Percentiles rank a stretch among this genome's conserved stretches.
phyloP scores from a whole-genome alignment of 2,888 invertebrate species.

The Lepidocyrtoides sp. region DNA sequence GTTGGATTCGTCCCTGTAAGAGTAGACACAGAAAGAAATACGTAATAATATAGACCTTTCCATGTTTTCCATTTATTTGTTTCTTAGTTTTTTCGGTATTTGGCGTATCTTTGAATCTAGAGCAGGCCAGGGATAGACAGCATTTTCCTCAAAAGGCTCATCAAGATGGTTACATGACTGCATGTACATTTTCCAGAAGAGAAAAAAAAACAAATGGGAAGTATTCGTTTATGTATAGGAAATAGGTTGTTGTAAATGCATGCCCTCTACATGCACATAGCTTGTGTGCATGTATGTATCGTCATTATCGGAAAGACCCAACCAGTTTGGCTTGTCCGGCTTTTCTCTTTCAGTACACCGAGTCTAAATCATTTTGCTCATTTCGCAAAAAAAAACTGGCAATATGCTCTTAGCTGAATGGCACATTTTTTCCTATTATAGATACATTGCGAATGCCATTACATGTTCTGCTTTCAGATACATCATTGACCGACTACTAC shows the following conservation, averaged over 20 bases:
- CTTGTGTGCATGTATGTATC: background rate
- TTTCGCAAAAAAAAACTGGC: conserved; percentile 42
- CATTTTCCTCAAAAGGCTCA: conserved; percentile 56
- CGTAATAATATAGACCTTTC: background rate
- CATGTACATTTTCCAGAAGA: background rate
- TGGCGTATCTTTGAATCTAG: conserved; percentile 55
- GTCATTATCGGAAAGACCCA: background rate
- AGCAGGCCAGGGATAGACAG: conserved; percentile 39
- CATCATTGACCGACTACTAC: no score
- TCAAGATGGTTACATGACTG: conserved; percentile 11
- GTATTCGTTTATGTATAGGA: no score
- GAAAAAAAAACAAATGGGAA: background rate
- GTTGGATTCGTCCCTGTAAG: conserved; percentile 36
- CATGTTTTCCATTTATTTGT: conserved; percentile 19
- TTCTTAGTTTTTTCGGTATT: conserved; percentile 1
- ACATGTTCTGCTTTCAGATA: no score
- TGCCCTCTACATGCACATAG: background rate
- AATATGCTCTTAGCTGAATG: conserved; percentile 27
- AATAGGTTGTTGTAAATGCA: background rate
- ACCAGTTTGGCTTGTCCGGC: conserved; percentile 36
- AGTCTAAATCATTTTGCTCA: conserved; percentile 46
- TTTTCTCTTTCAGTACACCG: conserved; percentile 33
- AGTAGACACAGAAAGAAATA: background rate
- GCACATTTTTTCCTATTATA: conserved; percentile 23
- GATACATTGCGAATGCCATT: background rate